Evolutionary conservation across 2,888 invertebrate genomes (phyloP).

Genomic region (Campoplex nolae): DNA sequence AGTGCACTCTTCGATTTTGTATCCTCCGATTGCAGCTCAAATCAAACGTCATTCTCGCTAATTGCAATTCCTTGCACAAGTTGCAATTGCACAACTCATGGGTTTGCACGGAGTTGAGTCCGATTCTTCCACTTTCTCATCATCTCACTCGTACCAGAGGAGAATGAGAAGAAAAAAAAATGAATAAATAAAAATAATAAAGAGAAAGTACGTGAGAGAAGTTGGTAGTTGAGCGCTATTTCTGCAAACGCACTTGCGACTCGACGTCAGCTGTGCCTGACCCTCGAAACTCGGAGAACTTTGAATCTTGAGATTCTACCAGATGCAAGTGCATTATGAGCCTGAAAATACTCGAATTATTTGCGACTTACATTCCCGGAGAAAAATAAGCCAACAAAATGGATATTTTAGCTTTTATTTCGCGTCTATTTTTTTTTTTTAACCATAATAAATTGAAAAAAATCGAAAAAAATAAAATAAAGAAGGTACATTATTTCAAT

Average conservation of each 20-base stretch:
- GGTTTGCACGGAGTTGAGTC: constrained; percentile 4
- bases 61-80: constrained; percentile 58
- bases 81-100: constrained; percentile 40
- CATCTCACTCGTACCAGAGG: constrained; percentile 35
- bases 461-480: not conserved
- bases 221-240: constrained; percentile 60
- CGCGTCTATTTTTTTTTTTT: too few relatives aligned
- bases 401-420: too few relatives aligned
- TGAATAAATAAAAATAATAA: not conserved
- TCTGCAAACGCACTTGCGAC: constrained; percentile 62
- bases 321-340: constrained; percentile 32
- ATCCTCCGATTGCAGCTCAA: constrained; percentile 34
- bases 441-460: not conserved
- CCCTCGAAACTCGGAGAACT: constrained; percentile 53
- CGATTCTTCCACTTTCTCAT: constrained; percentile 44
- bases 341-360: constrained; percentile 13
- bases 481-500: not conserved
- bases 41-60: constrained; percentile 56
- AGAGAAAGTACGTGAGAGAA: constrained; percentile 1
- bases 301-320: constrained; percentile 52
- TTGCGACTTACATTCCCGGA: not conserved
- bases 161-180: not conserved
- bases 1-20: constrained; percentile 9
- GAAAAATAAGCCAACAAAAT: not conserved
- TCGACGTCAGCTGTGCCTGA: constrained; percentile 63